A percentile compares a stretch with the other conserved stretches of the same genome.
These are phyloP conservation scores for Heteractis magnifica DNA, from an alignment of 92 coral and sea anemone genomes.

Conservation along the genomic window DNA sequence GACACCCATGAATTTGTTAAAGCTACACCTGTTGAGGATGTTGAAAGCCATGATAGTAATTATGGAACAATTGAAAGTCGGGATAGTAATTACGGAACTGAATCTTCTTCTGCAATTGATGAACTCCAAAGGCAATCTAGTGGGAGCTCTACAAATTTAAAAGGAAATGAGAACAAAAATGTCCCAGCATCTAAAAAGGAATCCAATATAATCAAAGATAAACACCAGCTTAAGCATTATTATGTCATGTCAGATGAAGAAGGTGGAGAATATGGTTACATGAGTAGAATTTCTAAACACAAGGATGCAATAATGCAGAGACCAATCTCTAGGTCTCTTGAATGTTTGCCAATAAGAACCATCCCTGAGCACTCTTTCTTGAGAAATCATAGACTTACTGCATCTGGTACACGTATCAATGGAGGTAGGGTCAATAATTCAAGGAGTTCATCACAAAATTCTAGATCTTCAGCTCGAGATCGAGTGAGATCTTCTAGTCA, in stretches of 20 bases:
- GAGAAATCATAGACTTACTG: constrained; percentile 55
- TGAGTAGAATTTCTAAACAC: constrained; percentile 32
- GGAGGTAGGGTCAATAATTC: constrained; percentile 26
- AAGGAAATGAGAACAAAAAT: constrained; percentile 14
- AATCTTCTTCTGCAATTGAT: constrained; percentile 69
- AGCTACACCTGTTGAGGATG: constrained; percentile 91
- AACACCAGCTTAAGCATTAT: constrained; percentile 57
- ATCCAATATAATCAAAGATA: constrained; percentile 31
- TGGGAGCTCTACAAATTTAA: constrained; percentile 30
- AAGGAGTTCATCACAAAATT: constrained; percentile 9
- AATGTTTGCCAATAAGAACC: constrained; percentile 66
- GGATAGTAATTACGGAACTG: constrained; percentile 94
- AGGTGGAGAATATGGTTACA: constrained; percentile 56
- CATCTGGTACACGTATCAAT: constrained; percentile 47
- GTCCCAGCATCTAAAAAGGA: constrained; percentile 5
- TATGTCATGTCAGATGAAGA: constrained; percentile 62
- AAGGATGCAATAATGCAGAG: constrained; percentile 48
- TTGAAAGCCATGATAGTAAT: constrained; percentile 73
- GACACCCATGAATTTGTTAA: constrained; percentile 66
- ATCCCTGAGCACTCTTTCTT: constrained; percentile 35
- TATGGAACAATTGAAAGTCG: constrained; percentile 91
- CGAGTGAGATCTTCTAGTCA: constrained; percentile 33
- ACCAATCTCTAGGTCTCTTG: constrained; percentile 81
- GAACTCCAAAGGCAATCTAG: constrained; percentile 48
- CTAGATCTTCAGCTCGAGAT: constrained; percentile 1